Conservation (phyloP, 1,140 invertebrate genomes). For the Trissolcus basalis region DNA sequence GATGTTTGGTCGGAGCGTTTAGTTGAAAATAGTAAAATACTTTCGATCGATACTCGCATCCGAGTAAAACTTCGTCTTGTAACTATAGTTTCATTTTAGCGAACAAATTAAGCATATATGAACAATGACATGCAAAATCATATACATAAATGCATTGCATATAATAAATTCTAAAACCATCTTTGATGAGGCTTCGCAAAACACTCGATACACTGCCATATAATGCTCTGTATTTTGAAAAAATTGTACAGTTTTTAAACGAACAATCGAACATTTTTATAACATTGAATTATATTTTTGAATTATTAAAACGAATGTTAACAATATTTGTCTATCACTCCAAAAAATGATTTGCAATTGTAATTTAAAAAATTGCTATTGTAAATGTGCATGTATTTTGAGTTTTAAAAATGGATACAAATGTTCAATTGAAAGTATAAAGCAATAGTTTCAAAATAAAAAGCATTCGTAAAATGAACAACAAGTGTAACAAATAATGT, state of each 20-base stretch:
- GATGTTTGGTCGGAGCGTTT: slow-evolving; percentile 27
- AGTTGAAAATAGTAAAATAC: slow-evolving; percentile 26
- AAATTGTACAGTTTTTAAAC: slow-evolving; percentile 24
- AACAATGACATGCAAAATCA: no score
- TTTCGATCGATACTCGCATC: slow-evolving; percentile 11
- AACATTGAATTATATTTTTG: no score
- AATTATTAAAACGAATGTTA: no score
- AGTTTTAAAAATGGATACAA: neutral
- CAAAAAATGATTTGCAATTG: no score
- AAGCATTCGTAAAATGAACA: slow-evolving; percentile 13
- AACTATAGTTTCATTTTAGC: no score
- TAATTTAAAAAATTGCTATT: no score
- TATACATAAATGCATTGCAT: no score
- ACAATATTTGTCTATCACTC: no score
- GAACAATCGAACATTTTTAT: no score
- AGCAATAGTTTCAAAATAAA: slow-evolving; percentile 31
- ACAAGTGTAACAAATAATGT: slow-evolving; percentile 36
- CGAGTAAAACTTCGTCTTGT: neutral
- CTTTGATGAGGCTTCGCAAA: slow-evolving; percentile 13
- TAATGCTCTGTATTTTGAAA: slow-evolving; percentile 15
- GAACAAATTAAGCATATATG: no score
- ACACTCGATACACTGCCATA: slow-evolving; percentile 44
- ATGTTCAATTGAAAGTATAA: slow-evolving; percentile 5
- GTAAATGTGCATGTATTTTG: no score
- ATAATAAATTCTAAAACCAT: no score